Percentiles rank a stretch among this genome's conserved stretches.
phyloP scores from a whole-genome alignment of 2,113 vertebrate genomes.

The Geococcyx californianus region DNA sequence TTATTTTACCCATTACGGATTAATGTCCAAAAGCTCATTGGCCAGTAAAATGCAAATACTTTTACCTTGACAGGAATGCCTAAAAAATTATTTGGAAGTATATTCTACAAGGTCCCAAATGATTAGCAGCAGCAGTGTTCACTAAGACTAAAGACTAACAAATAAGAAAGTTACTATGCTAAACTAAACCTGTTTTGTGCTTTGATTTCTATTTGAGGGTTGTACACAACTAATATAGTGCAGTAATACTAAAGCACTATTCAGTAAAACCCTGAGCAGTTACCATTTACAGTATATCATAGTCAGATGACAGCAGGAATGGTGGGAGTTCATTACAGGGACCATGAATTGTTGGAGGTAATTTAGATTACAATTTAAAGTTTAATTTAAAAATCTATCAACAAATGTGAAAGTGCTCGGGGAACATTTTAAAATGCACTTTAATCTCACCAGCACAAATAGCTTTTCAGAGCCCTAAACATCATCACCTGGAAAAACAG shows the following conservation, averaged over 20 bases:
- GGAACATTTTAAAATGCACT: conserved; percentile 88
- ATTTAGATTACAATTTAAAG: conserved; percentile 91
- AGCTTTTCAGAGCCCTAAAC: conserved; percentile 83
- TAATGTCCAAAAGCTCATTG: conserved; percentile 44
- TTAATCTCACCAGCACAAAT: conserved; percentile 86
- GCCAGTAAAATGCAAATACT: not conserved
- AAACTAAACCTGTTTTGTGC: conserved; percentile 36
- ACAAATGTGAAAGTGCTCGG: conserved; percentile 88
- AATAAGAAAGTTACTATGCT: conserved; percentile 61
- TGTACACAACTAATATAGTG: conserved; percentile 72
- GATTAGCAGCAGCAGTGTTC: not conserved
- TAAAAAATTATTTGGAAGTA: conserved; percentile 35
- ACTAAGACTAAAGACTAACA: conserved; percentile 44
- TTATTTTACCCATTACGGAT: conserved; percentile 60
- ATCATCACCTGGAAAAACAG: conserved; percentile 85
- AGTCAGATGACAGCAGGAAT: conserved; percentile 78
- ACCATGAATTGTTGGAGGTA: conserved; percentile 89
- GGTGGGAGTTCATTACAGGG: conserved; percentile 87
- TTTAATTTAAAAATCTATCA: conserved; percentile 93
- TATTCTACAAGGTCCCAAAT: conserved; percentile 4
- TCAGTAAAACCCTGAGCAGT: conserved; percentile 75
- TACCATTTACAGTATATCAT: conserved; percentile 81
- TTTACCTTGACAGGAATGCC: conserved; percentile 13
- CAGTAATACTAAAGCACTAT: conserved; percentile 70
- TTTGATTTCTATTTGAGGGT: conserved; percentile 73